Percentiles rank a stretch among this genome's conserved stretches.
These are phyloP conservation scores for Rattus norvegicus DNA, from an alignment of 2,113 vertebrate genomes.

Conservation along the genomic window DNA sequence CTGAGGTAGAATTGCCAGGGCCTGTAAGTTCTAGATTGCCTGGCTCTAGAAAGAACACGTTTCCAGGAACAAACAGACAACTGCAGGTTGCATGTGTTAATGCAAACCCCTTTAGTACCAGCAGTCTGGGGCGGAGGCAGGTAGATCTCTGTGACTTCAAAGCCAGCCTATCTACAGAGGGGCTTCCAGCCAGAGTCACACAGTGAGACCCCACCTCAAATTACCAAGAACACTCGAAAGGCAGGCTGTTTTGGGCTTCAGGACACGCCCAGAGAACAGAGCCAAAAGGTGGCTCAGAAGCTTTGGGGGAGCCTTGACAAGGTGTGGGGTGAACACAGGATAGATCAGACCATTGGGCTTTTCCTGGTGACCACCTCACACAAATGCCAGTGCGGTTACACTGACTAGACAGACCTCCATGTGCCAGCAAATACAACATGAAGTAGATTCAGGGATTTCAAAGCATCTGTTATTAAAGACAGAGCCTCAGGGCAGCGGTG, in stretches of 20 bases:
- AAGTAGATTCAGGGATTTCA: conserved; percentile 47
- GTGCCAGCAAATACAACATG: conserved; percentile 45
- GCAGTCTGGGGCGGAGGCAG: background rate
- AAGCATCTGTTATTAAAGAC: conserved; percentile 60
- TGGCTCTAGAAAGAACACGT: background rate
- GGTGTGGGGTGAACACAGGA: background rate
- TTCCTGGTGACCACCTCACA: background rate
- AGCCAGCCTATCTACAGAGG: too few relatives aligned
- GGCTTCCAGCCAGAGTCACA: background rate
- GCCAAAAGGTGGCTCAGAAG: background rate
- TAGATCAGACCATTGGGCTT: background rate
- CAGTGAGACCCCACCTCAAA: background rate
- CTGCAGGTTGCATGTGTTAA: background rate
- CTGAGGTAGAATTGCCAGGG: background rate
- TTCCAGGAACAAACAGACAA: background rate
- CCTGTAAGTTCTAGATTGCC: background rate
- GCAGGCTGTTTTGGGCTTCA: background rate
- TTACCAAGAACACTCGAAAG: conserved; percentile 32
- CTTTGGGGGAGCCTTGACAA: background rate
- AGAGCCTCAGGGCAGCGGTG: conserved; percentile 18
- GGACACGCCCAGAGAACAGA: background rate
- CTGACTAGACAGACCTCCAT: conserved; percentile 40
- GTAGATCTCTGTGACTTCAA: background rate
- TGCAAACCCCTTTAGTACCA: background rate
- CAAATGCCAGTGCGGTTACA: conserved; percentile 61